Percentiles rank a stretch among this genome's conserved stretches.
These are phyloP conservation scores for Anguilla marmorata DNA, from an alignment of 2,797 vertebrate species.

Conservation along the genomic window DNA sequence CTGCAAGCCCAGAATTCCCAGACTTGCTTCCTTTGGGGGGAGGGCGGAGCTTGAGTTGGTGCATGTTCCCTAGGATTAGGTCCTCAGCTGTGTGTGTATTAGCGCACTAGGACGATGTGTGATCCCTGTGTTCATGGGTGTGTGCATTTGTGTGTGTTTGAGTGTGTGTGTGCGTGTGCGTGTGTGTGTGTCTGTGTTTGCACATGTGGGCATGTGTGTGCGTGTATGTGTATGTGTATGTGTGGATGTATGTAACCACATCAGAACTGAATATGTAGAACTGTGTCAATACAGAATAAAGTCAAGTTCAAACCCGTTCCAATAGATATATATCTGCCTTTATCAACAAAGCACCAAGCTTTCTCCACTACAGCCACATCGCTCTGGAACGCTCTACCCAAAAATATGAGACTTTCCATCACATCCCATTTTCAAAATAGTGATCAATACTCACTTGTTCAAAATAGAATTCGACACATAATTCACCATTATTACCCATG, in stretches of 20 bases:
- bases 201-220: no score
- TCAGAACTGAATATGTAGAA: not conserved
- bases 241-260: not conserved
- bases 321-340: not conserved
- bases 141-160: not conserved
- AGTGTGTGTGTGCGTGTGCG: no score
- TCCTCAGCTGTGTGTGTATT: conserved; percentile 38
- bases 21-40: conserved; percentile 53
- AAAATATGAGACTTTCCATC: not conserved
- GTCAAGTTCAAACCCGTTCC: not conserved
- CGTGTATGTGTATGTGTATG: not conserved
- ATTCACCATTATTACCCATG: not conserved
- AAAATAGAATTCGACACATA: not conserved
- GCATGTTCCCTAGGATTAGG: conserved; percentile 59
- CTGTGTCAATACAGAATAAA: not conserved
- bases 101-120: conserved; percentile 47
- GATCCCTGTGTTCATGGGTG: not conserved
- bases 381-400: no score
- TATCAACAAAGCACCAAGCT: not conserved
- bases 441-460: not conserved
- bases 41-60: conserved; percentile 71
- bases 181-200: no score
- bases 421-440: not conserved
- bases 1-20: conserved; percentile 56
- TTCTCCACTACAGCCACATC: not conserved